Evolutionary conservation across 2,888 invertebrate genomes (phyloP).

Genomic region (Atethmia centrago): DNA sequence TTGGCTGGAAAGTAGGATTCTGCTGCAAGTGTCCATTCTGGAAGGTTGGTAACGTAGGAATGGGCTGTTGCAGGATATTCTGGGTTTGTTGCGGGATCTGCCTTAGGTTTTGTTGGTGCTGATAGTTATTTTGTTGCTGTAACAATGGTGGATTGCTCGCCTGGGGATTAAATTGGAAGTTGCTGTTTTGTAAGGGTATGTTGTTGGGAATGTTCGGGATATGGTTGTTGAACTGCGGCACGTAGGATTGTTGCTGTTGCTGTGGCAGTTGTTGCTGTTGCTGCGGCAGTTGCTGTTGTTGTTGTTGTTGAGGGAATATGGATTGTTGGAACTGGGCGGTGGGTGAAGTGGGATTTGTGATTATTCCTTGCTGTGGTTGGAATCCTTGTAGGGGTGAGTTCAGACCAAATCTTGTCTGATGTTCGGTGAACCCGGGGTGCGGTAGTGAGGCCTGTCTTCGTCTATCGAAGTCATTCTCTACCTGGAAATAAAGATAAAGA

Average conservation of each 20-base stretch:
- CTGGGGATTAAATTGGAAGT: slow-evolving; percentile 80
- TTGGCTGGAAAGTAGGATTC: slow-evolving; percentile 78
- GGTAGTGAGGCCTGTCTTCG: slow-evolving; percentile 83
- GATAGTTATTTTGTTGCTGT: slow-evolving; percentile 79
- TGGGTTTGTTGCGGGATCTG: slow-evolving; percentile 76
- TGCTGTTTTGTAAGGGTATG: slow-evolving; percentile 74
- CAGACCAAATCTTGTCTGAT: slow-evolving; percentile 87
- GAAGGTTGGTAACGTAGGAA: slow-evolving; percentile 82
- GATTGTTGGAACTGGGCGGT: slow-evolving; percentile 80
- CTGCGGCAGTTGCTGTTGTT: slow-evolving; percentile 57
- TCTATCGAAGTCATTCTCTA: slow-evolving; percentile 89
- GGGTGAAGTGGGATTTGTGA: slow-evolving; percentile 78
- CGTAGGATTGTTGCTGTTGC: slow-evolving; percentile 75
- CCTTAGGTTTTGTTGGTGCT: slow-evolving; percentile 76
- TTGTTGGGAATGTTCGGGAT: slow-evolving; percentile 78
- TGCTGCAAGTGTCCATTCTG: slow-evolving; percentile 80
- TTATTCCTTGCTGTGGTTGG: slow-evolving; percentile 76
- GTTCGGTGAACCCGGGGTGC: slow-evolving; percentile 85
- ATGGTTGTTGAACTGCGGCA: slow-evolving; percentile 84
- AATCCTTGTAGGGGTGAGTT: slow-evolving; percentile 85
- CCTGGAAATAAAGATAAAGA: slow-evolving; percentile 78
- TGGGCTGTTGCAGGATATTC: slow-evolving; percentile 79
- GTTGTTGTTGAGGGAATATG: slow-evolving; percentile 68
- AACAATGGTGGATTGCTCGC: slow-evolving; percentile 73
- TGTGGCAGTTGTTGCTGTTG: slow-evolving; percentile 61